Base-by-base conservation (phyloP, 2,797 vertebrate species). In the Acridotheres tristis region DNA sequence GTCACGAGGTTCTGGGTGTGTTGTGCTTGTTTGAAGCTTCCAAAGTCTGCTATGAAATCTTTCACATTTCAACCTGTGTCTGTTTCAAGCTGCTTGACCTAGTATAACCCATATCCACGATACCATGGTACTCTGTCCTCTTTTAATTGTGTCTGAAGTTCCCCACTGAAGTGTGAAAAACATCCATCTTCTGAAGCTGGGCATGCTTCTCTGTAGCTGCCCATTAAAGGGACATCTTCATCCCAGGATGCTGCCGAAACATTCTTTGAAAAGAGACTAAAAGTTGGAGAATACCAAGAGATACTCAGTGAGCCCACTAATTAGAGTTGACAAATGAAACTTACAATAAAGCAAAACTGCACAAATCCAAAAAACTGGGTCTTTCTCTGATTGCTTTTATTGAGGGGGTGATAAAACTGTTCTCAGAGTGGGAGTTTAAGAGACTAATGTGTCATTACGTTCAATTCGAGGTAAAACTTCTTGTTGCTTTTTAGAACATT, bases 391-490 rank as follows among this genome's bases (percentile, higher is more conserved):
- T 76, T 83, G 42, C 58, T 75, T 85, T 65, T 81, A 76, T 68
- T 84, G 71, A 86, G 40, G 82, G 34, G 20, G 9, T 88, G 62
- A 86, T 78, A 65, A 88, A 94, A 85, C 10, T 62, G 5, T 90
- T 88, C 73, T 88, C 45, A 53, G 81, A 63, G 85, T 16, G 14
- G 63, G 58, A 74, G 51, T 81, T 88, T 1, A 5, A 57, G 57
- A 82, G 85, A 90, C 42, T 92, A 65, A 93, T 83, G 50, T 78
- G 75, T 79, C 90, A 84, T 88, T 91, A 61, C 51, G 36, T 76
- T 90, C 79, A 84, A 40, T 27, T 88, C 30, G 94, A 93, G 63
- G 81, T 79, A 88, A 94, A 94, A 90, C 91, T 86, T 90, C 59
- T 43, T 89, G 40, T 81, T 90, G 59, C 38, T 91, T 91, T 93